Conservation (phyloP, 2,113 vertebrate genomes). For the Sceloporus undulatus region DNA sequence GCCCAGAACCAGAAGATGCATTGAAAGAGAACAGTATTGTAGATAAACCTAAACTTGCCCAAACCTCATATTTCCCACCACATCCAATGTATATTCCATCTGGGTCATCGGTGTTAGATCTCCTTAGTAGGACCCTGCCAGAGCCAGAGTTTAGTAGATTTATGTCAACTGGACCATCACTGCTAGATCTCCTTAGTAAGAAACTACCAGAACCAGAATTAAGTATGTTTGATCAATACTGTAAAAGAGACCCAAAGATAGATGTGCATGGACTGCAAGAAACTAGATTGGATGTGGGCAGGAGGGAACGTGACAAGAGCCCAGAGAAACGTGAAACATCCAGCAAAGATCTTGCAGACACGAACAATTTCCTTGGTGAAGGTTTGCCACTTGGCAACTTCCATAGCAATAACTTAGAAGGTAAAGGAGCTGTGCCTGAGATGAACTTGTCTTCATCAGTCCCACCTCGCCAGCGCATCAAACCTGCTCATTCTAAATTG, state of each 20-base stretch:
- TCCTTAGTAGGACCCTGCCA: slow-evolving; percentile 74
- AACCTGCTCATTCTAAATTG: slow-evolving; percentile 88
- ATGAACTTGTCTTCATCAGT: slow-evolving; percentile 66
- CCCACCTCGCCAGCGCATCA: slow-evolving; percentile 81
- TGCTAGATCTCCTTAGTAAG: slow-evolving; percentile 77
- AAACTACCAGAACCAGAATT: slow-evolving; percentile 81
- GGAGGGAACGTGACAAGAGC: slow-evolving; percentile 63
- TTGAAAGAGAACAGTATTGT: slow-evolving; percentile 79
- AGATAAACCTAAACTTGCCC: slow-evolving; percentile 79
- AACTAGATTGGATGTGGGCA: slow-evolving; percentile 57
- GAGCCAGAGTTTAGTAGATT: slow-evolving; percentile 85
- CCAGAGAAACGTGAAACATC: slow-evolving; percentile 63
- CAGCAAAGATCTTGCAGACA: slow-evolving; percentile 73
- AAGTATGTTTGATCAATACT: slow-evolving; percentile 86
- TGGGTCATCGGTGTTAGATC: slow-evolving; percentile 73
- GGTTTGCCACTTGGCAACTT: slow-evolving; percentile 73
- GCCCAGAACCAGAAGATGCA: slow-evolving; percentile 87
- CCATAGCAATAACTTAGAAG: slow-evolving; percentile 73
- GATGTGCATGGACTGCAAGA: slow-evolving; percentile 68
- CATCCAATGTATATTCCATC: slow-evolving; percentile 78
- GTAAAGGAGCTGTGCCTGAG: slow-evolving; percentile 72
- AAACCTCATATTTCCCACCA: slow-evolving; percentile 82
- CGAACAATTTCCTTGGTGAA: slow-evolving; percentile 72
- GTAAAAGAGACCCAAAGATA: slow-evolving; percentile 82
- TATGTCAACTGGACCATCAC: slow-evolving; percentile 72